Evolutionary conservation across 1,140 invertebrate species (phyloP).

Genomic region (Anadara kagoshimensis): DNA sequence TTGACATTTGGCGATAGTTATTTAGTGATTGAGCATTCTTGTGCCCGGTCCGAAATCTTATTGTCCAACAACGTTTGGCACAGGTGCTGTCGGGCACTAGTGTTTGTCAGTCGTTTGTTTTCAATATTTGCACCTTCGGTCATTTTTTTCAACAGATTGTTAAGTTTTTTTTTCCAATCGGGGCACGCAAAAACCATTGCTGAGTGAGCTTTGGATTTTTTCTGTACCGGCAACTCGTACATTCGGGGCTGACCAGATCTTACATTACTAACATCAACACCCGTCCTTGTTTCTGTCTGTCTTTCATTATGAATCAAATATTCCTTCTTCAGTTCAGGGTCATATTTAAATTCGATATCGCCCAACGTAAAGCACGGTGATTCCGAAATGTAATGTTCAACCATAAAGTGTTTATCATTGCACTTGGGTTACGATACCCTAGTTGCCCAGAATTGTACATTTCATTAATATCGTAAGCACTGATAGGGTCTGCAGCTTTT

Average conservation of each 20-base stretch:
- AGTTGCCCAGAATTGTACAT: slow-evolving; percentile 3
- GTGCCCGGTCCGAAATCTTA: slow-evolving; percentile 26
- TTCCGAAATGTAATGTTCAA: too few relatives aligned
- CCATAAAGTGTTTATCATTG: too few relatives aligned
- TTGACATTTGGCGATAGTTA: slow-evolving; percentile 9
- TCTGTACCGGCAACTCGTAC: not conserved
- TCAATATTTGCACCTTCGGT: not conserved
- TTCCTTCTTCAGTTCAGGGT: too few relatives aligned
- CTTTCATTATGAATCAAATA: too few relatives aligned
- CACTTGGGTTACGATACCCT: too few relatives aligned
- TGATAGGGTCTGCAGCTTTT: slow-evolving; percentile 13
- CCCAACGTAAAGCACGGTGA: not conserved
- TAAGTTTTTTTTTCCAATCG: slow-evolving; percentile 20
- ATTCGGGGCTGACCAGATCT: not conserved
- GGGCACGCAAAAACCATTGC: slow-evolving; percentile 17
- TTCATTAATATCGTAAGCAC: not conserved
- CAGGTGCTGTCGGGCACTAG: slow-evolving; percentile 21
- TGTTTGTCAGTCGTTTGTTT: slow-evolving; percentile 29
- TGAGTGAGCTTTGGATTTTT: slow-evolving; percentile 4
- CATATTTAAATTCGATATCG: not conserved
- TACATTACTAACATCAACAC: not conserved
- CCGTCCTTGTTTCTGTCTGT: not conserved
- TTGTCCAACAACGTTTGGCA: slow-evolving; percentile 30
- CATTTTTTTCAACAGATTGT: slow-evolving; percentile 19
- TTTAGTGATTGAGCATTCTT: slow-evolving; percentile 26